Evolutionary conservation across 2,113 vertebrate genomes (phyloP), one percentile per base, ranked within the genome.

Genomic region (Ceratotherium simum): DNA sequence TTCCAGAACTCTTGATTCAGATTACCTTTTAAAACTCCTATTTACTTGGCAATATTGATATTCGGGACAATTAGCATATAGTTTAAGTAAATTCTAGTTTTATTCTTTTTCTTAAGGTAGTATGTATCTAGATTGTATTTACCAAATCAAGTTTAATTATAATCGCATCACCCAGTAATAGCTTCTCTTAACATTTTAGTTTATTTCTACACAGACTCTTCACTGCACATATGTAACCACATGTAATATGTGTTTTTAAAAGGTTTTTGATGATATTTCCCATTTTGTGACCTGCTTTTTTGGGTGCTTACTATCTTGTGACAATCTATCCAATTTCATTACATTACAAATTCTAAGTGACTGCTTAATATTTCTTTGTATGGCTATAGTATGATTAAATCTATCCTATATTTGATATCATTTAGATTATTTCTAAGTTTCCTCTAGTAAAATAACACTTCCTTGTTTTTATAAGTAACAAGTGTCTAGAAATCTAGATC

Each of bases 371-470:
- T 90, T 91, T 94, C n/a, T 90, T 89, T 79, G 18, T 76, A 33
- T 76, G 23, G 33, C 33, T 83, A 5, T 7, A 73, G 39, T 95
- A 72, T 51, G 72, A 54, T 42, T 60, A 25, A 51, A 23, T 78
- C 54, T 90, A 0, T 48, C n/a, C 31, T 83, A 14, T 54, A 1
- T 79, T 69, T 86, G 54, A 72, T 33, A 33, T 85, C 6, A 58
- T 94, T 81, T 82, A 64, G 51, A 75, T 91, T 70, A 62, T 86
- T 93, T 94, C 48, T 67, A 79, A 60, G 39, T 64, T 95, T 64
- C 46, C 2, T 2, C 39, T 78, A 33, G 58, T 89, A 39, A 65
- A 65, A 33, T 80, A 96, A 42, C 18, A 82, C 54, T 85, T 69
- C 72, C 31, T 86, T 94, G 23, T 16, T 73, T 75, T 46, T 21